phyloP scores from a whole-genome alignment of 2,113 vertebrate genomes.

The Dasyurus viverrinus region DNA sequence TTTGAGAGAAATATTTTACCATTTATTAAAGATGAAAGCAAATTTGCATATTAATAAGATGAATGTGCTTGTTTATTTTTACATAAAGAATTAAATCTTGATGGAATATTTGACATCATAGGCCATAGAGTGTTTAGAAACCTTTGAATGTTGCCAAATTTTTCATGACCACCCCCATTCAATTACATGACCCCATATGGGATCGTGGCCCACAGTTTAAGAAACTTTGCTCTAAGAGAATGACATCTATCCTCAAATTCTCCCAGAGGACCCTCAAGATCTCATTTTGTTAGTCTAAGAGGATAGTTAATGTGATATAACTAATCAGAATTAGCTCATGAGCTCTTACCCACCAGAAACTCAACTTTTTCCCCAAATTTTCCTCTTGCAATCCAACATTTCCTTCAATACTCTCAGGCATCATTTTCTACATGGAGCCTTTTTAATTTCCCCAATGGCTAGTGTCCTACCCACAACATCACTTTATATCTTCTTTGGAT shows the following conservation, averaged over 20 bases:
- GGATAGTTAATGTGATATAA: background rate
- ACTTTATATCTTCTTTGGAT: background rate
- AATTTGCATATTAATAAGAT: too few relatives aligned
- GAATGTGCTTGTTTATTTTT: too few relatives aligned
- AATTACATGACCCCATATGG: too few relatives aligned
- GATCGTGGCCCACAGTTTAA: too few relatives aligned
- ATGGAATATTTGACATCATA: too few relatives aligned
- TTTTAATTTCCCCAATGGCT: background rate
- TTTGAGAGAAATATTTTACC: too few relatives aligned
- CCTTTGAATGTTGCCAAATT: too few relatives aligned
- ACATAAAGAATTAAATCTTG: too few relatives aligned
- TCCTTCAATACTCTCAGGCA: background rate
- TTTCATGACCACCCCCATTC: too few relatives aligned
- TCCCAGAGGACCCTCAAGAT: background rate
- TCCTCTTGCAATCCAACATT: background rate
- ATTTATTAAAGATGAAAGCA: too few relatives aligned
- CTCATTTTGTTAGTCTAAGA: background rate
- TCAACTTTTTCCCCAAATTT: background rate
- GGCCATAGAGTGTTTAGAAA: too few relatives aligned
- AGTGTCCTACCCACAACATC: background rate
- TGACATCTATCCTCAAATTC: background rate
- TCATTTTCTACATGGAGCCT: background rate
- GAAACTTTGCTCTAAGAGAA: background rate
- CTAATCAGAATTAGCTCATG: background rate
- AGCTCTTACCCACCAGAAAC: background rate